Evolutionary conservation across 2,888 invertebrate genomes (phyloP).

Genomic region (Cephus pygmeus): DNA sequence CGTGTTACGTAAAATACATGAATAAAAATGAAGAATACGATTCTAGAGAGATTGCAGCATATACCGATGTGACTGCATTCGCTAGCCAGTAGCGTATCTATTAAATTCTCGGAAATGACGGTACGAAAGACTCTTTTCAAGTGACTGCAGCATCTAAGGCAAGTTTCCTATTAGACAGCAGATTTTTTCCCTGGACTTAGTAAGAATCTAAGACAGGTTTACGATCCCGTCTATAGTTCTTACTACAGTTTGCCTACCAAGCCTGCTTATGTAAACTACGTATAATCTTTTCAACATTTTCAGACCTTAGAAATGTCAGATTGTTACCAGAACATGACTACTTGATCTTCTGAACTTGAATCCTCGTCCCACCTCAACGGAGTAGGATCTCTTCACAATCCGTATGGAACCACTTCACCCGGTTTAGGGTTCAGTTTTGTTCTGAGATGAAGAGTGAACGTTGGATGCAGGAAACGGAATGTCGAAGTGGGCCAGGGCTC

Average conservation of each 20-base stretch:
- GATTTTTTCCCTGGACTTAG: constrained; percentile 36
- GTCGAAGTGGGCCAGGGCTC: constrained; percentile 37
- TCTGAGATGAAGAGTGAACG: background rate
- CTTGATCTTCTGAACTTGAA: background rate
- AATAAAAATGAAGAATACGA: background rate
- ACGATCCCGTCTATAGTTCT: constrained; percentile 34
- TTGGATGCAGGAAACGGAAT: background rate
- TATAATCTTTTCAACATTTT: constrained; percentile 24
- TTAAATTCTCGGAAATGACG: constrained; percentile 25
- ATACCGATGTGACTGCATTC: background rate
- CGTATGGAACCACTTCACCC: background rate
- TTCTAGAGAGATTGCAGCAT: background rate
- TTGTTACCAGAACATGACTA: background rate
- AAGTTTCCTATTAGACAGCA: constrained; percentile 40
- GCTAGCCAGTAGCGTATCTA: background rate
- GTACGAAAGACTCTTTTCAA: constrained; percentile 17
- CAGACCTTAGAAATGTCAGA: background rate
- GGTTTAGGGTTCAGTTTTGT: background rate
- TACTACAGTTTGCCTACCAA: constrained; percentile 20
- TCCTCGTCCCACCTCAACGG: background rate
- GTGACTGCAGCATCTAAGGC: constrained; percentile 28
- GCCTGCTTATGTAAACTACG: constrained; percentile 33
- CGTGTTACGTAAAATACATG: background rate
- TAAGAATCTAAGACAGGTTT: constrained; percentile 52
- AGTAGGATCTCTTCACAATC: background rate